Evolutionary conservation across 2,113 vertebrate genomes (phyloP), one percentile per base, ranked within the genome.

Genomic region (Amphilophus citrinellus): DNA sequence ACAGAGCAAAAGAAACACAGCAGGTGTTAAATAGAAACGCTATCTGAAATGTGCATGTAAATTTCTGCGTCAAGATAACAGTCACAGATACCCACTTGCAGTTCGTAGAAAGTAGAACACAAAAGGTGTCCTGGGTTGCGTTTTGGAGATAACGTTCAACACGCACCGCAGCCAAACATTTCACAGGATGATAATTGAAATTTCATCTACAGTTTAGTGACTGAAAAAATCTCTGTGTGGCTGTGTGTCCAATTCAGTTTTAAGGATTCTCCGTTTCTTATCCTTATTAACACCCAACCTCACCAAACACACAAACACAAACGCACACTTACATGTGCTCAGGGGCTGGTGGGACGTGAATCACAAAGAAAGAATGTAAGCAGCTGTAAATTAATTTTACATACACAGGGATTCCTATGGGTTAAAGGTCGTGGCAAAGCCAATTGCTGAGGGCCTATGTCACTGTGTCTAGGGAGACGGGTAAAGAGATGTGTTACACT

Each of bases 351-450:
- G 39, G 27, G 57, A 56, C 53, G 32, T 65, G 50, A 80, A 71
- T 71, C 35, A 35, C 22, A 90, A 53, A 78, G 22, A 80, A 42
- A 65, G 10, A 80, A 44, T 7, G 24, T 24, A 56, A 83, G 75
- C 47, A 42, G 56, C 47, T 58, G 59, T 62, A 90, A 88, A 86
- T 84, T 61, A 76, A 89, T 89, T 91, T 39, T 39, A 39, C 37
- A 10, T 39, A 10, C 37, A 39, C 37, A 39, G 8, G 2, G 37
- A 9, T 39, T 39, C 8, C 37, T 39, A 39, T 10, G 58, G 86
- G 84, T 85, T 65, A 85, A 78, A 92, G 84, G 85, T 82, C 85
- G 57, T 32, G 81, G 87, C 84, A 86, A 24, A 90, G 75, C 84
- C 84, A 90, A 80, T 88, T 78, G 73, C 76, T 76, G 27, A 71